A percentile compares a stretch with the other conserved stretches of the same genome.
Evolutionary conservation across 2,888 invertebrate species (phyloP).

Genomic region (Eupithecia dodoneata): DNA sequence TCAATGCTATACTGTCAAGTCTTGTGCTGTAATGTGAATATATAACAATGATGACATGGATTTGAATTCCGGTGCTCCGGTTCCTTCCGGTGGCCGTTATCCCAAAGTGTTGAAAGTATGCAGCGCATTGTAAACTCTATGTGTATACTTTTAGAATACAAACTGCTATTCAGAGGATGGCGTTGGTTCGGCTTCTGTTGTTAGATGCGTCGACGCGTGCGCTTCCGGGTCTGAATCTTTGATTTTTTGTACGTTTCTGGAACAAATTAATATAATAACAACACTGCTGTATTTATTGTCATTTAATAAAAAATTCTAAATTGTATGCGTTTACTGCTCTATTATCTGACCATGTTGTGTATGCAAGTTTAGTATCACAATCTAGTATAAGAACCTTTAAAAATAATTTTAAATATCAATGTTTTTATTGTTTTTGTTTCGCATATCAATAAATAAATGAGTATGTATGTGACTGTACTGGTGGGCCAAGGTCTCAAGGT

Average conservation of each 20-base stretch:
- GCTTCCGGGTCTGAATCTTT: conserved; percentile 30
- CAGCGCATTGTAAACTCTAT: conserved; percentile 3
- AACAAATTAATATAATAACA: neutral
- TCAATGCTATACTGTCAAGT: no score
- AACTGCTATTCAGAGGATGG: conserved; percentile 24
- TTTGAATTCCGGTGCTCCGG: neutral
- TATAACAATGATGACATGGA: neutral
- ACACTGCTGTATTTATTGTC: no score
- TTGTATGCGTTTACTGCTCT: no score
- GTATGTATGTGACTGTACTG: neutral
- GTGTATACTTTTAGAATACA: conserved; percentile 20
- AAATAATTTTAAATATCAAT: no score
- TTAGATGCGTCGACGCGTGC: conserved; percentile 22
- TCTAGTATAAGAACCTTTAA: no score
- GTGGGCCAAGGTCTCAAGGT: neutral
- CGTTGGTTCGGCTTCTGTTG: conserved; percentile 12
- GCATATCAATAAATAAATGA: neutral
- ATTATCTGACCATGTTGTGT: no score
- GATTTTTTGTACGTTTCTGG: conserved; percentile 36
- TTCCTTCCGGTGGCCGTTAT: no score
- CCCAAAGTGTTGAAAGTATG: neutral
- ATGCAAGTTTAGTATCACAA: no score
- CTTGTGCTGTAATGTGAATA: no score
- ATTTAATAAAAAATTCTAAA: no score
- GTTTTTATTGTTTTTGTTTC: no score